These are phyloP conservation scores for Lordiphosa andalusiaca DNA, from an alignment of 2,888 invertebrate genomes.

Conservation along the genomic window DNA sequence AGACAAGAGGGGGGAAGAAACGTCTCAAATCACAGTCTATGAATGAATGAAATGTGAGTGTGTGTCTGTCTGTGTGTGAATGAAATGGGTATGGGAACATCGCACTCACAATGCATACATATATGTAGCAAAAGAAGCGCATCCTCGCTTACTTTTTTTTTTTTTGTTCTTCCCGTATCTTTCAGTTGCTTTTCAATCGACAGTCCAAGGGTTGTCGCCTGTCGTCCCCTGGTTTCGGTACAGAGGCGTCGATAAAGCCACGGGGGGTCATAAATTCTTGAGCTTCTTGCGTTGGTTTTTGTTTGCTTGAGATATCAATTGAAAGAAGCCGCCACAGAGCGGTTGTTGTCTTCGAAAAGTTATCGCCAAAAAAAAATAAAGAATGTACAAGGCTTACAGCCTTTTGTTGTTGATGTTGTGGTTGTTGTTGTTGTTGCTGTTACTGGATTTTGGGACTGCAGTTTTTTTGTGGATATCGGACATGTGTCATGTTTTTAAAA, in stretches of 20 bases:
- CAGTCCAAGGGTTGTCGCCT: slow-evolving; percentile 35
- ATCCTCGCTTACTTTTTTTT: slow-evolving; percentile 21
- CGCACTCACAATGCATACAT: slow-evolving; percentile 21
- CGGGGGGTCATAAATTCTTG: slow-evolving; percentile 75
- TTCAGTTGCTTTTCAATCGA: slow-evolving; percentile 66
- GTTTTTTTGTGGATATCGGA: slow-evolving; percentile 11
- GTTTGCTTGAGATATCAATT: slow-evolving; percentile 70
- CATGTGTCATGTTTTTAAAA: slow-evolving; percentile 35
- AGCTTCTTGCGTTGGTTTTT: slow-evolving; percentile 61
- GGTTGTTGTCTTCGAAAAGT: slow-evolving; percentile 45
- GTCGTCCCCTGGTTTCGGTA: slow-evolving; percentile 19
- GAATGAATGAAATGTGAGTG: slow-evolving; percentile 59
- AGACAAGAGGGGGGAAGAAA: slow-evolving; percentile 20
- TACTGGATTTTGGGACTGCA: slow-evolving; percentile 15
- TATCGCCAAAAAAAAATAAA: slow-evolving; percentile 67
- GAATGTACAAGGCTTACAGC: slow-evolving; percentile 23
- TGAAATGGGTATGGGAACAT: slow-evolving; percentile 59
- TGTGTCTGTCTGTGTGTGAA: slow-evolving; percentile 45
- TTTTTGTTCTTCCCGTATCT: slow-evolving; percentile 49
- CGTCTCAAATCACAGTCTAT: slow-evolving; percentile 55
- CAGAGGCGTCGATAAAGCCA: slow-evolving; percentile 78
- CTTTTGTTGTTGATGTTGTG: slow-evolving; percentile 3
- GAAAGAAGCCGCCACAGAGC: slow-evolving; percentile 52
- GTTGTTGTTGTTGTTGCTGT: neutral
- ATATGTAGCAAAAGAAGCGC: slow-evolving; percentile 34